A percentile compares a stretch with the other conserved stretches of the same genome.
Evolutionary conservation across 2,797 vertebrate species (phyloP).

Genomic region (Molossus alvarezi): DNA sequence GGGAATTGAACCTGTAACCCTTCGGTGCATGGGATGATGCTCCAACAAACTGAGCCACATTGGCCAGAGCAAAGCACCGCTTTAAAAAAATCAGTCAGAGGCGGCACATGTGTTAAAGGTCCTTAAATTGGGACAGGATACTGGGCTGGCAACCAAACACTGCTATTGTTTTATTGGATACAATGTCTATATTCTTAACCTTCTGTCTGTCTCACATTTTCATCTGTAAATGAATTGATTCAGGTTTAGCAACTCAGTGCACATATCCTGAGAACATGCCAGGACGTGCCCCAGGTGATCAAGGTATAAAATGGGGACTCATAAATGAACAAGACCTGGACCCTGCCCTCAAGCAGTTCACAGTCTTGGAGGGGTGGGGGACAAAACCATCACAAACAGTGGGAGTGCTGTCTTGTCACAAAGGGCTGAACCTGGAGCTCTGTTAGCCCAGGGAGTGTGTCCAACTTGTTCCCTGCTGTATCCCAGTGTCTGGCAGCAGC

Average conservation of each 20-base stretch:
- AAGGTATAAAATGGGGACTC: neutral
- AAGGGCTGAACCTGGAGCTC: neutral
- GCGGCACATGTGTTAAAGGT: neutral
- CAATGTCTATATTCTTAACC: neutral
- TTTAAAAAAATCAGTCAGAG: neutral
- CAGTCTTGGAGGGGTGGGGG: neutral
- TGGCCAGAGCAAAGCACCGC: too few species aligned
- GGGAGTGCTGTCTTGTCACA: fast-evolving
- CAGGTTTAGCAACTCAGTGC: neutral
- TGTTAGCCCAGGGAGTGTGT: neutral
- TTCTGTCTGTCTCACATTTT: neutral
- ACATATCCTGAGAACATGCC: neutral
- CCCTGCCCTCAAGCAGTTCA: neutral
- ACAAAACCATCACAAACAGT: fast-evolving
- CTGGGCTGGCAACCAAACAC: neutral
- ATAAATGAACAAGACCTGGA: neutral
- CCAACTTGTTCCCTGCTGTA: neutral
- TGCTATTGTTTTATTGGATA: neutral
- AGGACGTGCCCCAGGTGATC: neutral
- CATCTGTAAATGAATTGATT: neutral
- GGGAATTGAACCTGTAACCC: too few species aligned
- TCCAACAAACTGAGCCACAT: too few species aligned
- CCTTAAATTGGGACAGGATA: neutral
- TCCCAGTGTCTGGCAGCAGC: neutral
- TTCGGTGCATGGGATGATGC: too few species aligned